These are phyloP conservation scores for Trichogramma evanescens DNA, from an alignment of 2,888 invertebrate species.

Conservation along the genomic window DNA sequence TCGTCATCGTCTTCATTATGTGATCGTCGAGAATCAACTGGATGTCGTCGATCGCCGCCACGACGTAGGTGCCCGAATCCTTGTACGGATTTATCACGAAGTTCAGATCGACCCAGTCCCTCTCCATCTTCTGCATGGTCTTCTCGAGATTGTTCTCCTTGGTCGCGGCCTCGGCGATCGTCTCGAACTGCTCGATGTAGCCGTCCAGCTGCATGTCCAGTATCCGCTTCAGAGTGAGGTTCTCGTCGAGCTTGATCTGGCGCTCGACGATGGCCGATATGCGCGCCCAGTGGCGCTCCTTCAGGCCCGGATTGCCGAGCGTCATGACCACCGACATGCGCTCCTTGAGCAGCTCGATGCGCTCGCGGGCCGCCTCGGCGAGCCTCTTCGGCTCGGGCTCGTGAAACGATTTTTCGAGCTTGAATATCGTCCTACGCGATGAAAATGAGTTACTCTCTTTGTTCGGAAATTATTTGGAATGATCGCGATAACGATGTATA, in stretches of 20 bases:
- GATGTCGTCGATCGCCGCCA: slow-evolving; percentile 88
- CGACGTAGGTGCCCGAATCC: slow-evolving; percentile 82
- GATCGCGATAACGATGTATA: slow-evolving; percentile 23
- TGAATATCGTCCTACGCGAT: slow-evolving; percentile 65
- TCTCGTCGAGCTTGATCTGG: slow-evolving; percentile 75
- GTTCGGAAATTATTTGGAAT: too few relatives aligned
- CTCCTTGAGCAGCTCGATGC: slow-evolving; percentile 79
- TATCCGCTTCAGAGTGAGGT: slow-evolving; percentile 74
- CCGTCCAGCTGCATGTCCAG: slow-evolving; percentile 81
- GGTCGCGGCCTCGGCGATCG: slow-evolving; percentile 88
- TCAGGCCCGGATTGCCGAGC: slow-evolving; percentile 90
- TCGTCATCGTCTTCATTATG: slow-evolving; percentile 91
- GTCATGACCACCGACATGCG: slow-evolving; percentile 84
- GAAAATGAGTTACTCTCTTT: too few relatives aligned
- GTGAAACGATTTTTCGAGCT: slow-evolving; percentile 79
- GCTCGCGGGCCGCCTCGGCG: slow-evolving; percentile 59
- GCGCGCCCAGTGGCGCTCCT: slow-evolving; percentile 85
- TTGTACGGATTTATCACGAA: slow-evolving; percentile 74
- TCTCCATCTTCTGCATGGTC: slow-evolving; percentile 80
- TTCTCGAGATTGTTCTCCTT: slow-evolving; percentile 90
- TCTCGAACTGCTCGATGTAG: slow-evolving; percentile 78
- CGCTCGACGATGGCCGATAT: slow-evolving; percentile 89
- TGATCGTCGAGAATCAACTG: slow-evolving; percentile 91
- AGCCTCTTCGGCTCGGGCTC: slow-evolving; percentile 71
- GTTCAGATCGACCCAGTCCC: slow-evolving; percentile 77